phyloP scores from a whole-genome alignment of 2,888 invertebrate species.

The Microctonus aethiopoides region DNA sequence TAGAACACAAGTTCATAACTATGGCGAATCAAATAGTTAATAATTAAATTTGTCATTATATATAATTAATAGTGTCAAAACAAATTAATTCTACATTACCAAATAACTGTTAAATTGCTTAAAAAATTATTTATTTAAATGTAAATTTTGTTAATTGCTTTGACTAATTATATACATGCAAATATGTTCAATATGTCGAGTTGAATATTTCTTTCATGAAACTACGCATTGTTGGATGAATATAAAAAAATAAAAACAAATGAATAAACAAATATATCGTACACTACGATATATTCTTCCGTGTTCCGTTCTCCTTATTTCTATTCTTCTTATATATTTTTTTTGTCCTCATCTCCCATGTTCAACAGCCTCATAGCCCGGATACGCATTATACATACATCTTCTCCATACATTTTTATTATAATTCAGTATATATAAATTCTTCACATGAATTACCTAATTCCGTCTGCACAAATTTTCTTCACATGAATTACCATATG shows the following conservation, averaged over 20 bases:
- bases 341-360: conserved; percentile 16
- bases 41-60: background rate
- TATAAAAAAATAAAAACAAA: background rate
- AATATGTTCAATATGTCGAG: too few relatives aligned
- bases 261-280: background rate
- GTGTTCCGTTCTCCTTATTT: conserved; percentile 19
- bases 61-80: background rate
- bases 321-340: background rate
- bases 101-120: background rate
- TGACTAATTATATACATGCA: too few relatives aligned
- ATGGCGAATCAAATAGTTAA: background rate
- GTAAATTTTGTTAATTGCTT: background rate
- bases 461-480: background rate
- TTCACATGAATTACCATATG: background rate
- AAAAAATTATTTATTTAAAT: background rate
- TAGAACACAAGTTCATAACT: background rate
- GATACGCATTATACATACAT: conserved; percentile 10
- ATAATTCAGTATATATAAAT: background rate
- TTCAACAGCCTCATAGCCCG: conserved; percentile 21
- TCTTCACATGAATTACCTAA: conserved; percentile 12
- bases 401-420: conserved; percentile 15
- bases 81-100: background rate
- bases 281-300: background rate
- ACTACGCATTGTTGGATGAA: too few relatives aligned
- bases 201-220: too few relatives aligned